Conservation (phyloP, 2,113 vertebrate genomes). For the Lophotis ruficrista region DNA sequence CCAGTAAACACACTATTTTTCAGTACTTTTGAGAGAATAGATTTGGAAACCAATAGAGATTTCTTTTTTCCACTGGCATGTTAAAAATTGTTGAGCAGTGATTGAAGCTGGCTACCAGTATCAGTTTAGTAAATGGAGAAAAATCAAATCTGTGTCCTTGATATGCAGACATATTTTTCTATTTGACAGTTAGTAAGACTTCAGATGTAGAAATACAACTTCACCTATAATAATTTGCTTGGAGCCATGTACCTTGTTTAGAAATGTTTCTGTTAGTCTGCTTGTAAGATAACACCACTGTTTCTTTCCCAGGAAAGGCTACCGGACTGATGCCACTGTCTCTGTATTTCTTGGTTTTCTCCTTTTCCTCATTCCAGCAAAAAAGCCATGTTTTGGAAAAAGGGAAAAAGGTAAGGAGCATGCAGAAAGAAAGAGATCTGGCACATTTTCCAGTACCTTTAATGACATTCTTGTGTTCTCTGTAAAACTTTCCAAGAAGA, state of each 20-base stretch:
- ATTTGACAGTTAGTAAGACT: background rate
- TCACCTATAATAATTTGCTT: background rate
- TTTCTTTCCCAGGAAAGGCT: constrained; percentile 87
- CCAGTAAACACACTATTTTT: background rate
- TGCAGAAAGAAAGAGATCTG: background rate
- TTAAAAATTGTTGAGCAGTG: background rate
- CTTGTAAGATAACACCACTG: background rate
- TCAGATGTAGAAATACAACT: background rate
- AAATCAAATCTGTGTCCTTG: background rate
- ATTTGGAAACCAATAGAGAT: background rate
- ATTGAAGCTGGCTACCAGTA: background rate
- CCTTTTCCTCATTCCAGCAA: constrained; percentile 95
- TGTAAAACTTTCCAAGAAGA: background rate
- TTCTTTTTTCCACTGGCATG: background rate
- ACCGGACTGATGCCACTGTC: constrained; percentile 95
- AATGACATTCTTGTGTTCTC: background rate
- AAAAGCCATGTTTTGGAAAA: constrained; percentile 80
- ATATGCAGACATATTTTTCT: background rate
- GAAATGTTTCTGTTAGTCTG: background rate
- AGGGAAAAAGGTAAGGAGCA: constrained; percentile 73
- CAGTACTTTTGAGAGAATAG: background rate
- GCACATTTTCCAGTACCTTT: background rate
- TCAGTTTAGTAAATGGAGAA: background rate
- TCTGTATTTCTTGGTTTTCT: constrained; percentile 95
- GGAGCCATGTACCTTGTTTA: background rate